These are phyloP conservation scores for Psilanteris sp. DNA, from an alignment of 1,140 invertebrate species.

Conservation along the genomic window DNA sequence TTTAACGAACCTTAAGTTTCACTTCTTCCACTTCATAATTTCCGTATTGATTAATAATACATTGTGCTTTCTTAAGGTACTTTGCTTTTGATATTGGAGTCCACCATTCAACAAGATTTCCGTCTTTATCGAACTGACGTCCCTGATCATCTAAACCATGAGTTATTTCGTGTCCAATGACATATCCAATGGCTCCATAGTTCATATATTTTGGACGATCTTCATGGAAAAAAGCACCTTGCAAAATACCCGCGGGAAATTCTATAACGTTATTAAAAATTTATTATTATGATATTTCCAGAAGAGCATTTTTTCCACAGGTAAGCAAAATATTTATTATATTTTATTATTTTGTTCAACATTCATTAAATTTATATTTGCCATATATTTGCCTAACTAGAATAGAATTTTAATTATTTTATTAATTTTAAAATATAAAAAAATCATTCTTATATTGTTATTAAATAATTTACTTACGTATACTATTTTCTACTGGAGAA, in stretches of 20 bases:
- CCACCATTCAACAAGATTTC: slow-evolving; percentile 94
- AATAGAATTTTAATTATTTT: no score
- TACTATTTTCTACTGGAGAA: slow-evolving; percentile 90
- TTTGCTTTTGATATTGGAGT: slow-evolving; percentile 85
- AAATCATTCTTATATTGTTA: no score
- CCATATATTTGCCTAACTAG: no score
- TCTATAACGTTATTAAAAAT: no score
- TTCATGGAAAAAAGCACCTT: slow-evolving; percentile 91
- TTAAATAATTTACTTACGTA: slow-evolving; percentile 86
- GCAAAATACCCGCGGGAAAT: slow-evolving; percentile 94
- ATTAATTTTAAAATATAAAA: no score
- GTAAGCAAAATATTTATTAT: no score
- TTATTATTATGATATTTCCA: no score
- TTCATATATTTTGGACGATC: slow-evolving; percentile 94
- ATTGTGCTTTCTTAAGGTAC: slow-evolving; percentile 89
- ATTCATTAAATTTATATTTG: no score
- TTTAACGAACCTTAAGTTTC: slow-evolving; percentile 86
- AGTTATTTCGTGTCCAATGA: slow-evolving; percentile 96
- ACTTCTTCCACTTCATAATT: slow-evolving; percentile 88
- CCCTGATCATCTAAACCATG: slow-evolving; percentile 96
- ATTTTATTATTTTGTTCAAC: no score
- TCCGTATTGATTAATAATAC: slow-evolving; percentile 93
- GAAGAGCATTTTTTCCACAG: no score
- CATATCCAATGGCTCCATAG: slow-evolving; percentile 94
- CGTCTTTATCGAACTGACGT: slow-evolving; percentile 93